These are phyloP conservation scores for Hemicrepidius hirtus DNA, from an alignment of 2,888 invertebrate genomes.

Conservation along the genomic window DNA sequence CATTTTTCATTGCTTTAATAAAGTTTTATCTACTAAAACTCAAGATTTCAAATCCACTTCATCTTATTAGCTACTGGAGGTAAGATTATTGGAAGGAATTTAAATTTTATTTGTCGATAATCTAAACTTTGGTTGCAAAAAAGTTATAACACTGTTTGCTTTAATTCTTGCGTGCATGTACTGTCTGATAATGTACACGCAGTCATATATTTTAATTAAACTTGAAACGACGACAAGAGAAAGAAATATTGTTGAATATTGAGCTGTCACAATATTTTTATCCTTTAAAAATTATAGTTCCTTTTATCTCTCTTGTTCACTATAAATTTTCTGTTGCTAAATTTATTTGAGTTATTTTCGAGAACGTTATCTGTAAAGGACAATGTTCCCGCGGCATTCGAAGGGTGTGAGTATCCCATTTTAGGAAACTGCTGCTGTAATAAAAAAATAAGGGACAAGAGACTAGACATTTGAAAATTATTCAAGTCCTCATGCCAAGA, in stretches of 20 bases:
- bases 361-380: too few relatives aligned
- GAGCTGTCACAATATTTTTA: too few relatives aligned
- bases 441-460: too few relatives aligned
- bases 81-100: background rate
- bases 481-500: too few relatives aligned
- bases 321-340: too few relatives aligned
- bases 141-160: background rate
- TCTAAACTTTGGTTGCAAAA: background rate
- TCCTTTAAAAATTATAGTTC: too few relatives aligned
- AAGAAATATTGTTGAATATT: background rate
- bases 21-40: background rate
- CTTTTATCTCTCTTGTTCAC: too few relatives aligned
- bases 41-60: background rate
- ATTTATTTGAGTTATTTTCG: too few relatives aligned
- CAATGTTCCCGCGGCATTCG: too few relatives aligned
- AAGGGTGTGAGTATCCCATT: too few relatives aligned
- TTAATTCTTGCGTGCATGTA: constrained; percentile 24
- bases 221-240: background rate
- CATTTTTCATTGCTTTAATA: constrained; percentile 11
- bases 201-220: constrained; percentile 23
- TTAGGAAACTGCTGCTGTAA: too few relatives aligned
- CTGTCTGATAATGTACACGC: constrained; percentile 22
- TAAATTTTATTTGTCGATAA: background rate
- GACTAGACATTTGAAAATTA: too few relatives aligned
- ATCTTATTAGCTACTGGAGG: background rate